phyloP scores from a whole-genome alignment of 2,888 invertebrate genomes.

The Drosophila monieri region DNA sequence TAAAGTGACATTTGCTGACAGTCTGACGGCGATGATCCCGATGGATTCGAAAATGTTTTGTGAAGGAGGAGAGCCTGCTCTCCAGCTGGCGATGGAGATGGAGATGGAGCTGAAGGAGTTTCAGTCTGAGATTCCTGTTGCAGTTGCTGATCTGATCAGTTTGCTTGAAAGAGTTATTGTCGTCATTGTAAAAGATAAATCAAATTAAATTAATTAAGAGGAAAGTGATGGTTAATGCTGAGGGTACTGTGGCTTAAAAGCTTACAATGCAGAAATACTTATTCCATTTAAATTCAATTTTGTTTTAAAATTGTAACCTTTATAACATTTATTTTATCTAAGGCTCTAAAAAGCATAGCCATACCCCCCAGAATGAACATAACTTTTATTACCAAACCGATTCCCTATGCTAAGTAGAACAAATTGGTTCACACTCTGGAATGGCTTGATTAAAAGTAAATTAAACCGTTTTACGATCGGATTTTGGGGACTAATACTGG shows the following conservation, averaged over 20 bases:
- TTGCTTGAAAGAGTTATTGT: constrained; percentile 34
- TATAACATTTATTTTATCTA: not conserved
- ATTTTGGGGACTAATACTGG: constrained; percentile 18
- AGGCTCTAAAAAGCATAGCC: constrained; percentile 1
- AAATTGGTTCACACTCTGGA: constrained; percentile 63
- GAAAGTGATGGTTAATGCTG: constrained; percentile 63
- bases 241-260: not conserved
- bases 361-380: constrained; percentile 36
- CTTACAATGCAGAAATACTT: not conserved
- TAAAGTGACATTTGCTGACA: constrained; percentile 79
- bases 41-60: constrained; percentile 6
- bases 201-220: constrained; percentile 69
- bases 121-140: constrained; percentile 20
- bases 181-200: constrained; percentile 35
- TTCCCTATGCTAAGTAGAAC: constrained; percentile 40
- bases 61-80: not conserved
- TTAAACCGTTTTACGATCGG: constrained; percentile 58
- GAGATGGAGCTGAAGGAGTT: constrained; percentile 7
- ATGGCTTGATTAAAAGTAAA: constrained; percentile 62
- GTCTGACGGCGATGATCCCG: constrained; percentile 48
- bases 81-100: constrained; percentile 14
- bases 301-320: not conserved
- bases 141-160: constrained; percentile 27
- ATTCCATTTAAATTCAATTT: not conserved
- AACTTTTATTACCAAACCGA: constrained; percentile 5